These are phyloP conservation scores for Tetramorium alpestre DNA, from an alignment of 1,140 invertebrate genomes.

Conservation along the genomic window DNA sequence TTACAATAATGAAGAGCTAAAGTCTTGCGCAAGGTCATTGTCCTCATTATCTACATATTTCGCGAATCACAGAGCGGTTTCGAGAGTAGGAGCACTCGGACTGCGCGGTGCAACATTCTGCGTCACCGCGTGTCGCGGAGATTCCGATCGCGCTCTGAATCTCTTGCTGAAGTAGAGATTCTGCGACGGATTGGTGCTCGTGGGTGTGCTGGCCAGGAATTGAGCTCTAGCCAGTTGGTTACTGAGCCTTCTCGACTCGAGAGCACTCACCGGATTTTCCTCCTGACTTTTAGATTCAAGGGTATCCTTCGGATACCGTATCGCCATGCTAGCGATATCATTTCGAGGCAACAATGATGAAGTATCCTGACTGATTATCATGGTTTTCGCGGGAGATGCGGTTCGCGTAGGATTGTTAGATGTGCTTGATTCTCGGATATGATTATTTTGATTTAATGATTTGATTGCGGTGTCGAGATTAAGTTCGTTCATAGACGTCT, in stretches of 20 bases:
- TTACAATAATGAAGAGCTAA: conserved; percentile 39
- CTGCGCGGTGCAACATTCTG: conserved; percentile 80
- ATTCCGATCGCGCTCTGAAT: conserved; percentile 82
- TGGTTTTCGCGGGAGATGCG: neutral
- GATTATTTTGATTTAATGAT: neutral
- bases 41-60: neutral
- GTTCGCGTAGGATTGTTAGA: neutral
- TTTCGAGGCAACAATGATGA: neutral
- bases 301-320: conserved; percentile 15
- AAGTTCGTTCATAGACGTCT: neutral
- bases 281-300: conserved; percentile 50
- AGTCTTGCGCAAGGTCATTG: neutral
- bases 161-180: conserved; percentile 75
- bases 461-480: neutral
- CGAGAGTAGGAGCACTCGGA: conserved; percentile 82
- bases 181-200: conserved; percentile 61
- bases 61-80: conserved; percentile 82
- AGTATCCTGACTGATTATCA: neutral
- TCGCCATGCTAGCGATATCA: neutral
- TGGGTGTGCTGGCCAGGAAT: conserved; percentile 76
- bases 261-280: conserved; percentile 67
- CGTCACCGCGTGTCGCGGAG: conserved; percentile 76
- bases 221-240: conserved; percentile 83
- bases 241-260: conserved; percentile 80
- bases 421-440: neutral